A percentile compares a stretch with the other conserved stretches of the same genome.
phyloP scores from a whole-genome alignment of 2,113 vertebrate genomes.

The Nycticebus coucang region DNA sequence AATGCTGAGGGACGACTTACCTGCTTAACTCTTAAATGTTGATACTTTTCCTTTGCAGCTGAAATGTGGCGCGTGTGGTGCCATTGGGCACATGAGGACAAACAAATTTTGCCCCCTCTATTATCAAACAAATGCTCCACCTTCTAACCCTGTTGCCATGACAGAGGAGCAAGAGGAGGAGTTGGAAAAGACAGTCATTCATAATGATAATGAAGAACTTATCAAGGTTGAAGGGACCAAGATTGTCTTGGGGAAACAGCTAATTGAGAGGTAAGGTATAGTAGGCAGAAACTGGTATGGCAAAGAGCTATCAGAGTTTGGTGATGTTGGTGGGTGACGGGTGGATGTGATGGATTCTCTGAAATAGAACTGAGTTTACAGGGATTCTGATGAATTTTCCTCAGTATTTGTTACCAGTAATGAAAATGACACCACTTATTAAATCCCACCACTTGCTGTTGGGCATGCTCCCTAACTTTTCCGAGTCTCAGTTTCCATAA shows the following conservation, averaged over 20 bases:
- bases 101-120: constrained; percentile 99
- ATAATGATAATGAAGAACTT: constrained; percentile 98
- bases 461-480: constrained; percentile 1
- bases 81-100: constrained; percentile 99
- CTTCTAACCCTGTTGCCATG: constrained; percentile 99
- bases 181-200: constrained; percentile 98
- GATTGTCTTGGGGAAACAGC: constrained; percentile 97
- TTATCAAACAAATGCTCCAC: constrained; percentile 98
- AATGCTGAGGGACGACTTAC: neutral
- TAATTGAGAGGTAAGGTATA: constrained; percentile 94
- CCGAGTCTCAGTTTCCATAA: constrained; percentile 13
- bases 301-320: neutral
- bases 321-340: neutral
- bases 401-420: constrained; percentile 8
- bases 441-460: neutral
- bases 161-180: constrained; percentile 99
- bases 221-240: constrained; percentile 99
- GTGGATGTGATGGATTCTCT: neutral
- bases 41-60: constrained; percentile 85
- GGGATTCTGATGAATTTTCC: constrained; percentile 5
- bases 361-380: neutral
- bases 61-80: constrained; percentile 98
- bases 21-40: neutral
- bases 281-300: neutral
- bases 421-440: neutral